These are phyloP conservation scores for Aethina tumida DNA, from an alignment of 1,140 invertebrate species.

Conservation along the genomic window DNA sequence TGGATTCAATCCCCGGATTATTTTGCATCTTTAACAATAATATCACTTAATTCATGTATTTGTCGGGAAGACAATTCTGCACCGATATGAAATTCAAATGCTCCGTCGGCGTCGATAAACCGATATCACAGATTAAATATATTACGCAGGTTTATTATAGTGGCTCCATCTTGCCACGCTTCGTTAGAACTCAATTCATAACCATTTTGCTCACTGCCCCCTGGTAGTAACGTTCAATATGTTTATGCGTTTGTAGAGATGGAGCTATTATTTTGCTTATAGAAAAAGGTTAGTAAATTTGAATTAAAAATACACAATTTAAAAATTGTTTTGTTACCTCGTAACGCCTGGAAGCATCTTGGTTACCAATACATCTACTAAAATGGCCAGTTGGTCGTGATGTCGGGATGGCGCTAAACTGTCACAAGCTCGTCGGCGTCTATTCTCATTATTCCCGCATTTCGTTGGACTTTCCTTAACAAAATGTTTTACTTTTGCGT, in stretches of 20 bases:
- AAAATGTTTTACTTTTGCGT: constrained; percentile 4
- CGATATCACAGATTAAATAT: too few relatives aligned
- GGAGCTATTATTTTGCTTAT: constrained; percentile 36
- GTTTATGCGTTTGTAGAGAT: constrained; percentile 33
- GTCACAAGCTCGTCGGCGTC: background rate
- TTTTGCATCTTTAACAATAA: too few relatives aligned
- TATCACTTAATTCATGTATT: too few relatives aligned
- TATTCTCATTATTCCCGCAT: background rate
- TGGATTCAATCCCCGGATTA: too few relatives aligned
- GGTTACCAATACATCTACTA: background rate
- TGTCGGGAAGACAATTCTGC: too few relatives aligned
- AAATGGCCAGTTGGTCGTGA: background rate
- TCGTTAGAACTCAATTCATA: too few relatives aligned
- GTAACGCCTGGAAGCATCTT: background rate
- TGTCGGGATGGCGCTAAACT: background rate
- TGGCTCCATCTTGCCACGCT: too few relatives aligned
- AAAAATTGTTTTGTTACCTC: constrained; percentile 4
- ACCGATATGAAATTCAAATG: too few relatives aligned
- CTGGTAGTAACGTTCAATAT: constrained; percentile 28
- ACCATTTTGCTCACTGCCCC: too few relatives aligned
- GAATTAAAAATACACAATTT: constrained; percentile 26
- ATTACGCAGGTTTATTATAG: too few relatives aligned
- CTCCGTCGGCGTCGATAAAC: too few relatives aligned
- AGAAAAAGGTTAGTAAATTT: constrained; percentile 35
- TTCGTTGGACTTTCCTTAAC: constrained; percentile 1